Evolutionary conservation across 2,797 vertebrate genomes (phyloP).

Genomic region (Amniataba percoides): DNA sequence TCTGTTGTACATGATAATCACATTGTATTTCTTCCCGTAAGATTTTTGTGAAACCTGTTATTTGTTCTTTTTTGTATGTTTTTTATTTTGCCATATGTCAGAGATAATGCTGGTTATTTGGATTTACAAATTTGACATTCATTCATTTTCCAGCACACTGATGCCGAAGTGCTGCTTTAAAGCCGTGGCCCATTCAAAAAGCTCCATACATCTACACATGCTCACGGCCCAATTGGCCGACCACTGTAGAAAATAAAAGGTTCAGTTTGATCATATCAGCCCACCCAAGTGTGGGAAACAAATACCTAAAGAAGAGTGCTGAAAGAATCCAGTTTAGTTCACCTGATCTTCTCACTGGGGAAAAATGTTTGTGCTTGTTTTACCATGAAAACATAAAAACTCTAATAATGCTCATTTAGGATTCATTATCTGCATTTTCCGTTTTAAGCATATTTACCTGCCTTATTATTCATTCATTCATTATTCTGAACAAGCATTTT

Average conservation of each 20-base stretch:
- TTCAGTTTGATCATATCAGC: neutral
- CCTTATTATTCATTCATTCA: neutral
- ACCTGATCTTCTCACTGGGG: neutral
- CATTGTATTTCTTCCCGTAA: neutral
- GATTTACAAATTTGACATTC: no score
- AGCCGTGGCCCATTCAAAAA: neutral
- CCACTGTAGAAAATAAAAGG: neutral
- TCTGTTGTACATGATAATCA: no score
- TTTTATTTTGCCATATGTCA: neutral
- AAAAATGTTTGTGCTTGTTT: conserved; percentile 8
- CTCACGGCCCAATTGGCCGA: neutral
- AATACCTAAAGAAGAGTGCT: neutral
- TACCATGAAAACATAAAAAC: neutral
- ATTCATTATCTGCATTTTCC: no score
- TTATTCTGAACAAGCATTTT: neutral
- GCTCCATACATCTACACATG: no score
- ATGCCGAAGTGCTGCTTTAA: neutral
- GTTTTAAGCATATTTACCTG: neutral
- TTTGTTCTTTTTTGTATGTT: neutral
- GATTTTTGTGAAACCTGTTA: neutral
- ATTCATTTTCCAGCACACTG: neutral
- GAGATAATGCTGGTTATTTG: neutral
- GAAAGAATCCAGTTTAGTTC: neutral
- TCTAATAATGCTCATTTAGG: neutral
- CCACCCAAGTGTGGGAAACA: neutral